Percentiles rank a stretch among this genome's conserved stretches.
Evolutionary conservation across 2,113 vertebrate genomes (phyloP).

Genomic region (Serilophus lunatus): DNA sequence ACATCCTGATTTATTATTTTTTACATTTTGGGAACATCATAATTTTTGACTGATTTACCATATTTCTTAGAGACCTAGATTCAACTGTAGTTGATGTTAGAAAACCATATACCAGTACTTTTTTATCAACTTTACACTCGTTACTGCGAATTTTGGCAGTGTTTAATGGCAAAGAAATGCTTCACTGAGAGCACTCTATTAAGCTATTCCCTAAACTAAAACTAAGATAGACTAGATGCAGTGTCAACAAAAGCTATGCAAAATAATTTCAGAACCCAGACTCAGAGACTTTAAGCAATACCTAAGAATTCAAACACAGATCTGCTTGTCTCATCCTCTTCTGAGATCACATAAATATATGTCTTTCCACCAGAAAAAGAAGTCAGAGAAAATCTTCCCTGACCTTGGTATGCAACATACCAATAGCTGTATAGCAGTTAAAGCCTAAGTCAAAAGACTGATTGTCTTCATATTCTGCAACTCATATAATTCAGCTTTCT

Average conservation of each 20-base stretch:
- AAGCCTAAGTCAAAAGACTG: background rate
- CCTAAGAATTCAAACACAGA: background rate
- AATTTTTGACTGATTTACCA: background rate
- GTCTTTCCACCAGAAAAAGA: background rate
- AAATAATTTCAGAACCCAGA: background rate
- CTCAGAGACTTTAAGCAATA: background rate
- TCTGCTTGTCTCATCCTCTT: background rate
- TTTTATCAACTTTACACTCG: background rate
- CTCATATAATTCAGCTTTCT: background rate
- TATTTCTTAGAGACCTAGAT: background rate
- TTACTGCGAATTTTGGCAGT: background rate
- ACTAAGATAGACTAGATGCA: background rate
- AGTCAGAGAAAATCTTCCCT: background rate
- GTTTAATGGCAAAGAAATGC: conserved; percentile 1
- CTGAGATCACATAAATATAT: background rate
- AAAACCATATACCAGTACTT: background rate
- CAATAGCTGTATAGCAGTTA: background rate
- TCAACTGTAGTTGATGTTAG: background rate
- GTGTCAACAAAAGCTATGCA: background rate
- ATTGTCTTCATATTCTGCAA: background rate
- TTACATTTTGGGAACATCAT: background rate
- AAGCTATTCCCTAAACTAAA: background rate
- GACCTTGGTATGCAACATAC: background rate
- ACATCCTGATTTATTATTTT: background rate
- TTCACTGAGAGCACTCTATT: background rate